Evolutionary conservation across 2,797 vertebrate species (phyloP).

Genomic region (Crypturellus tataupa): DNA sequence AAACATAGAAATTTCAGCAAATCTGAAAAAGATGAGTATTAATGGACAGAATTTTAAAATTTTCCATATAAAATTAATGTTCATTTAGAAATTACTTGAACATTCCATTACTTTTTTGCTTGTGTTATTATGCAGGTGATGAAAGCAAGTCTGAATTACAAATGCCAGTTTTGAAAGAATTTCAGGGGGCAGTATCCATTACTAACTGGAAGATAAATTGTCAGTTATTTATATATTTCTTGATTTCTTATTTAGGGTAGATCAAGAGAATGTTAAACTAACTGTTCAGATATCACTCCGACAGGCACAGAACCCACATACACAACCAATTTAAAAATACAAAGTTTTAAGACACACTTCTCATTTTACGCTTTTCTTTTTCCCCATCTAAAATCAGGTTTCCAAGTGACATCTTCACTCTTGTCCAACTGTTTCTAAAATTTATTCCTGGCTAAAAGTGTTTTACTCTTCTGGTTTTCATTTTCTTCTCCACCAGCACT

Average conservation of each 20-base stretch:
- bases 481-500: accelerated
- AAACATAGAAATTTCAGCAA: background rate
- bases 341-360: background rate
- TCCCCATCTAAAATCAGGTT: background rate
- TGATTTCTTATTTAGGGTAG: background rate
- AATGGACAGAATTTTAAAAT: background rate
- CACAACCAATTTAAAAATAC: background rate
- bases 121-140: background rate
- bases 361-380: background rate
- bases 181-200: background rate
- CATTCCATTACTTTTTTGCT: background rate
- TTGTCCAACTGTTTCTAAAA: background rate
- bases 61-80: background rate
- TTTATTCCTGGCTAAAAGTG: background rate
- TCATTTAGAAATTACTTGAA: background rate
- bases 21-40: background rate
- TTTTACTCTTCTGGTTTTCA: background rate
- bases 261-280: background rate
- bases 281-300: background rate
- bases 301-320: accelerated
- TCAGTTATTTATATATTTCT: background rate
- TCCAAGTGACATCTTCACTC: background rate
- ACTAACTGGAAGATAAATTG: background rate
- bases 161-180: background rate
- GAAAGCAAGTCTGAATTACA: background rate